A percentile compares a stretch with the other conserved stretches of the same genome.
Evolutionary conservation across 2,888 invertebrate genomes (phyloP).

Genomic region (Selenia dentaria): DNA sequence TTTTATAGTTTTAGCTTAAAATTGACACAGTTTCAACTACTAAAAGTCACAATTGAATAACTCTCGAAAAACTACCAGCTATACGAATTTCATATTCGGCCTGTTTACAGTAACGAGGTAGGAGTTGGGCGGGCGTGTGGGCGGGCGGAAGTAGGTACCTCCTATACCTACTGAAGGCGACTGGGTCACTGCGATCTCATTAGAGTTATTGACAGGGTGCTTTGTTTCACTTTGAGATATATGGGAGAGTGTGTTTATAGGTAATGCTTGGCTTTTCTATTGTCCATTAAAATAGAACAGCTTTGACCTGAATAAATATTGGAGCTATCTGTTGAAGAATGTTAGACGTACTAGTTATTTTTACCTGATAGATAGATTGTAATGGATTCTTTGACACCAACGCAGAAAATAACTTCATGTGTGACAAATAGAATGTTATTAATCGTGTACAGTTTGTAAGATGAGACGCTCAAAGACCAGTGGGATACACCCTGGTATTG

Average conservation of each 20-base stretch:
- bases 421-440: no score
- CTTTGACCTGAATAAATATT: background rate
- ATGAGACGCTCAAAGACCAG: no score
- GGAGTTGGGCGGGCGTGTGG: conserved; percentile 34
- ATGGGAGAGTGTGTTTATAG: conserved; percentile 1
- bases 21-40: no score
- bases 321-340: no score
- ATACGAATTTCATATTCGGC: conserved; percentile 28
- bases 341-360: no score
- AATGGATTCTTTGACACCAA: no score
- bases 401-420: no score
- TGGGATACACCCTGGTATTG: no score
- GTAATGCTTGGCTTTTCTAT: background rate
- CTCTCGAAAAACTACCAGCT: conserved; percentile 19
- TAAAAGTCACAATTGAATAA: conserved; percentile 14
- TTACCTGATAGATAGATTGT: no score
- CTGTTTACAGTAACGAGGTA: conserved; percentile 30
- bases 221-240: conserved; percentile 19
- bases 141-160: conserved; percentile 35
- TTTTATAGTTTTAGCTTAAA: no score
- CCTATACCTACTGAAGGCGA: conserved; percentile 25
- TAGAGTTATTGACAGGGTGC: conserved; percentile 29
- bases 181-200: conserved; percentile 31
- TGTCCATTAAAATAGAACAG: background rate
- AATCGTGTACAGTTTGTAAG: no score